Conservation (phyloP, 2,888 invertebrate genomes). For the Lepidochitona cinerea region DNA sequence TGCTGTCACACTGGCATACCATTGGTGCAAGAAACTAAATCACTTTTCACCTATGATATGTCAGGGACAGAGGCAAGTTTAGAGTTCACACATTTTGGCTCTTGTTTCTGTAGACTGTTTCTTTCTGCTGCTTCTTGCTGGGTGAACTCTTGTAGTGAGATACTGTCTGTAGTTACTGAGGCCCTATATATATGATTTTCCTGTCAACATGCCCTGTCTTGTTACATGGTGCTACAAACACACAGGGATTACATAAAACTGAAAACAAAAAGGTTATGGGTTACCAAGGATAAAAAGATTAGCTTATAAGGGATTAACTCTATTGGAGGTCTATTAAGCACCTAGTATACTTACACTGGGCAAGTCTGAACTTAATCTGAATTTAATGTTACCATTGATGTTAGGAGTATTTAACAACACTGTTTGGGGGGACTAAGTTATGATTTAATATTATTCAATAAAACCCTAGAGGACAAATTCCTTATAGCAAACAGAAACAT, state of each 20-base stretch:
- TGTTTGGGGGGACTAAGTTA: too few species aligned
- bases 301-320: too few species aligned
- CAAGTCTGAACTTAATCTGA: too few species aligned
- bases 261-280: background rate
- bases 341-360: too few species aligned
- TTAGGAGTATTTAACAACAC: too few species aligned
- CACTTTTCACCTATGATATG: background rate
- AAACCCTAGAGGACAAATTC: too few species aligned
- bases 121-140: background rate
- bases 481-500: too few species aligned
- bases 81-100: background rate
- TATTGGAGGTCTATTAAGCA: too few species aligned
- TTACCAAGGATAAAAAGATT: too few species aligned
- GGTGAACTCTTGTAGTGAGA: background rate
- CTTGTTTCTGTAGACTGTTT: background rate
- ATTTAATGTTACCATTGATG: too few species aligned
- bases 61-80: background rate
- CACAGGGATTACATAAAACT: background rate
- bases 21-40: background rate
- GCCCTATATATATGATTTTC: background rate
- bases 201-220: background rate
- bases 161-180: background rate
- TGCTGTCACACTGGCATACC: slow-evolving; percentile 6
- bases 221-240: background rate
- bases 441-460: too few species aligned